Conservation (phyloP, 2,888 invertebrate genomes). For the Eulithis testata region DNA sequence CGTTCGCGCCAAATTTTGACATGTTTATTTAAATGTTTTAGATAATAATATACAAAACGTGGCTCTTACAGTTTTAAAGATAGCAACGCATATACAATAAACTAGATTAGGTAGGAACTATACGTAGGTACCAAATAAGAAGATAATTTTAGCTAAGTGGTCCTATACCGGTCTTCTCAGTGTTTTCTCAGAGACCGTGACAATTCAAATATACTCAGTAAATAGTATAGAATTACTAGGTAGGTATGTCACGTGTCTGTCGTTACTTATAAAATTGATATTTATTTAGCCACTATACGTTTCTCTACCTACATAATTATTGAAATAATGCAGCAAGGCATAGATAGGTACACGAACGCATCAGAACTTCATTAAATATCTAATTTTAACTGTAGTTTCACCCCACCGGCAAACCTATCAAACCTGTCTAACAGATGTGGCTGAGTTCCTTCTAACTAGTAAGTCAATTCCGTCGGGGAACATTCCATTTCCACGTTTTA, state of each 20-base stretch:
- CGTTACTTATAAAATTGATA: too few species aligned
- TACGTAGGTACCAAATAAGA: too few species aligned
- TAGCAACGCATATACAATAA: background rate
- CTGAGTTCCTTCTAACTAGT: background rate
- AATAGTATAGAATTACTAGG: too few species aligned
- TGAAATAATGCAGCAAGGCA: too few species aligned
- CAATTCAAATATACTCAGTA: background rate
- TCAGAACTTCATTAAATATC: background rate
- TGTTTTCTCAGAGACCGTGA: background rate
- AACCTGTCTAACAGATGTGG: background rate
- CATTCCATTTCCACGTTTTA: slow-evolving; percentile 1
- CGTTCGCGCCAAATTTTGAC: slow-evolving; percentile 19
- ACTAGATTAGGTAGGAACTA: too few species aligned
- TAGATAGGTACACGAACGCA: too few species aligned
- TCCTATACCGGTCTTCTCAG: background rate
- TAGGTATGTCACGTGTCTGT: too few species aligned
- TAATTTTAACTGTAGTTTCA: slow-evolving; percentile 6
- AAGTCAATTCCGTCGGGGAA: background rate
- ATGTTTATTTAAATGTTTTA: background rate
- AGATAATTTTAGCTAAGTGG: background rate
- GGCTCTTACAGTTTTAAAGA: background rate
- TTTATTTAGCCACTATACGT: too few species aligned
- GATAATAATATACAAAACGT: background rate
- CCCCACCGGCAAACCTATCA: background rate
- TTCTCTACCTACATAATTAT: too few species aligned